A percentile compares a stretch with the other conserved stretches of the same genome.
phyloP scores from a whole-genome alignment of 1,140 invertebrate genomes.

The Dermatophagoides farinae region DNA sequence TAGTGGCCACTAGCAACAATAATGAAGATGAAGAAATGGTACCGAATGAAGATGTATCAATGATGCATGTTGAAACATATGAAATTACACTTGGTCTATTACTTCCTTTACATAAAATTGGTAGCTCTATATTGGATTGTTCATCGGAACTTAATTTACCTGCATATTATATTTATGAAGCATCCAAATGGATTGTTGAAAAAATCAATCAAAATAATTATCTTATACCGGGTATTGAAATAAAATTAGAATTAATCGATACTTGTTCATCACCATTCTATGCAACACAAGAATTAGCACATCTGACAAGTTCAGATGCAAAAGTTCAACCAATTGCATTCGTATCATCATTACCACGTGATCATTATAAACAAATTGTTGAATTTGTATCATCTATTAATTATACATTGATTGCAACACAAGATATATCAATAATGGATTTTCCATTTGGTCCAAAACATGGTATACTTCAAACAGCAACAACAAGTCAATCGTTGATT shows the following conservation, averaged over 20 bases:
- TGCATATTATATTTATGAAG: conserved; percentile 28
- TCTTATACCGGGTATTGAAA: conserved; percentile 20
- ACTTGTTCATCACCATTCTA: conserved; percentile 22
- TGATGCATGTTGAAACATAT: conserved; percentile 5
- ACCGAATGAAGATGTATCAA: neutral
- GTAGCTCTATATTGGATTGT: conserved; percentile 17
- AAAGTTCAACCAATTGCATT: conserved; percentile 8
- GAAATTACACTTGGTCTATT: conserved; percentile 15
- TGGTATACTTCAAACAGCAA: conserved; percentile 15
- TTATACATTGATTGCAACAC: conserved; percentile 18
- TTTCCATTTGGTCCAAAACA: neutral
- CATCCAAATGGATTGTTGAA: conserved; percentile 29
- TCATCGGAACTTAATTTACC: conserved; percentile 19
- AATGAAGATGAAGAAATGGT: neutral
- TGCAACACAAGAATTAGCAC: conserved; percentile 8
- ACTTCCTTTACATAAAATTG: conserved; percentile 22
- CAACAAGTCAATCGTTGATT: conserved; percentile 16
- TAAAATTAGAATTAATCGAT: conserved; percentile 22
- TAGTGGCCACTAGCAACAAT: too few species aligned
- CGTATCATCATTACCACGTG: conserved; percentile 1
- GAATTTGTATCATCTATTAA: conserved; percentile 18
- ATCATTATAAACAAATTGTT: conserved; percentile 7
- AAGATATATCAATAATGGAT: conserved; percentile 12
- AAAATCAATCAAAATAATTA: conserved; percentile 26
- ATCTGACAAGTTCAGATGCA: conserved; percentile 3